phyloP scores from a whole-genome alignment of 2,797 vertebrate genomes.

The Paratrypauchen microcephalus region DNA sequence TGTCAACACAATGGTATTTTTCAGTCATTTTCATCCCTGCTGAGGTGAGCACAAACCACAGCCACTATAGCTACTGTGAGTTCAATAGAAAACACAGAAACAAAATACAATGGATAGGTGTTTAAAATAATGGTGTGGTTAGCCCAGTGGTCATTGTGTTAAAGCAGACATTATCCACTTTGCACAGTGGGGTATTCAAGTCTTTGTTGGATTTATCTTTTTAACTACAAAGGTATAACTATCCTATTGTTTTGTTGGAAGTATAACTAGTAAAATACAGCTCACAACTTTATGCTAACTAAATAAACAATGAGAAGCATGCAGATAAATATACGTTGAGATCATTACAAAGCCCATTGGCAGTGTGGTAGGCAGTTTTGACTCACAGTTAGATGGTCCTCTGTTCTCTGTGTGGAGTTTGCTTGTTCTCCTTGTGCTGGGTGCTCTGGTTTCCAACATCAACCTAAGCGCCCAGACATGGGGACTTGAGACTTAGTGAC shows the following conservation, averaged over 20 bases:
- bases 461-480: too few species aligned
- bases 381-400: too few species aligned
- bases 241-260: neutral
- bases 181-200: constrained; percentile 8
- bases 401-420: neutral
- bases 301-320: too few species aligned
- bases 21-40: constrained; percentile 26
- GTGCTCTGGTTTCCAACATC: too few species aligned
- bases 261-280: neutral
- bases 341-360: too few species aligned
- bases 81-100: constrained; percentile 19
- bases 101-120: constrained; percentile 29
- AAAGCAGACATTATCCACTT: constrained; percentile 30
- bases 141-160: constrained; percentile 27
- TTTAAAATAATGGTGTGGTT: constrained; percentile 19
- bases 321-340: too few species aligned
- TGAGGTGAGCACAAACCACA: constrained; percentile 23
- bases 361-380: too few species aligned
- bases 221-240: constrained; percentile 3
- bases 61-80: constrained; percentile 11
- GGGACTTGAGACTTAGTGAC: too few species aligned
- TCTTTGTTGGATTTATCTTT: constrained; percentile 7
- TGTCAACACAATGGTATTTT: constrained; percentile 24
- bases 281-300: too few species aligned
- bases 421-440: neutral